phyloP scores from a whole-genome alignment of 2,888 invertebrate genomes.

The Platypus cylindrus region DNA sequence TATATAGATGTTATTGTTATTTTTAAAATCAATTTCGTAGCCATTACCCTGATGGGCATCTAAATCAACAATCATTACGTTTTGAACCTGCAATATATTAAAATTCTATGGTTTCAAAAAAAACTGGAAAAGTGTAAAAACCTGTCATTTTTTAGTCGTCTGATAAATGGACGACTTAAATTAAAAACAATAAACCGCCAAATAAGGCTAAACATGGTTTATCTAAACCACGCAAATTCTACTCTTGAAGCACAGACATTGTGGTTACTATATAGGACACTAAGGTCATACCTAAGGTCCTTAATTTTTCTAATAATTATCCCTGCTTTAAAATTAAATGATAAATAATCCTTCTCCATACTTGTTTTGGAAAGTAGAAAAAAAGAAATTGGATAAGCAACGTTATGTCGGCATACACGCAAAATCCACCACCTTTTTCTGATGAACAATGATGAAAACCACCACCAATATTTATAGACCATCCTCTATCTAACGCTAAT shows the following conservation, averaged over 20 bases:
- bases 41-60: constrained; percentile 94
- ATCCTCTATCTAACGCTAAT: constrained; percentile 67
- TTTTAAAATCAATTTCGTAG: constrained; percentile 67
- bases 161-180: too few species aligned
- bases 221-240: too few species aligned
- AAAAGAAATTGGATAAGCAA: constrained; percentile 59
- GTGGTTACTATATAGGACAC: too few species aligned
- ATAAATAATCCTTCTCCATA: constrained; percentile 6
- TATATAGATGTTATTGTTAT: constrained; percentile 63
- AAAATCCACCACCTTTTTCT: constrained; percentile 71
- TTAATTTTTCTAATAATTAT: too few species aligned
- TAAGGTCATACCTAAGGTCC: too few species aligned
- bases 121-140: background rate
- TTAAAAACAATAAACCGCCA: too few species aligned
- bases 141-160: background rate
- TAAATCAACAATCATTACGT: constrained; percentile 76
- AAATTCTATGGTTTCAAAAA: background rate
- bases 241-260: too few species aligned
- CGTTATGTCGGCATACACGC: constrained; percentile 82
- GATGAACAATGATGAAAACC: constrained; percentile 84
- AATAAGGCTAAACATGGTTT: too few species aligned
- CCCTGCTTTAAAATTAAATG: too few species aligned
- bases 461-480: constrained; percentile 84
- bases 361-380: constrained; percentile 35
- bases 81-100: constrained; percentile 34